Evolutionary conservation across 2,113 vertebrate species (phyloP), one percentile per base, ranked within the genome.

Genomic region (Otolemur garnettii): DNA sequence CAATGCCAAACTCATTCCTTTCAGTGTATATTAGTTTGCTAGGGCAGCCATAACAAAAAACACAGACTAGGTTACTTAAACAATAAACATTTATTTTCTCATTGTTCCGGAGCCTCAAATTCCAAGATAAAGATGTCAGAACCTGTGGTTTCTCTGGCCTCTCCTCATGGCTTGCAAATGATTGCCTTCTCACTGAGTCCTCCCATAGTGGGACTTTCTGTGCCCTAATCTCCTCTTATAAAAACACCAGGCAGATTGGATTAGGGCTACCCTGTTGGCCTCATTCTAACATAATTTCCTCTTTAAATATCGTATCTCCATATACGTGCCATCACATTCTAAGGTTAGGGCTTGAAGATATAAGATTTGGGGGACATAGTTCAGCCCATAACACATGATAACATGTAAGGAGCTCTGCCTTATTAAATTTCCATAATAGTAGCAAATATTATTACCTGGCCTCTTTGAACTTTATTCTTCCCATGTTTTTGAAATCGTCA

Each of bases 401-500:
- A 91, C 62, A 33, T 50, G 12, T 86, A 79, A 77, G 42, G 24
- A 24, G 93, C 12, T 79, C 38, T 72, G 33, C 10, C 21, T 50
- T 53, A 55, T 9, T 80, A 38, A 83, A 4, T 30, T 13, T 78
- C n/a, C 28, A 33, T 71, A 85, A 42, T 50, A 75, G 59, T 53
- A 80, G 5, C 33, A 50, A 53, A 12, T 69, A 7, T 60, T 87
- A 75, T n/a, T 59, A 79, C 21, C 71, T 87, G 38, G 4, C 7
- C 10, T 92, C 79, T 75, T 22, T 87, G 62, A 74, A 18, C 15
- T 89, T 87, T 24, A 64, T 93, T 93, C 50, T 64, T 96, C 45
- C 72, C 19, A 59, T 35, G 55, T 53, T 28, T 45, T 26, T 80
- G 60, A 94, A 92, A 28, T 53, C 81, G 55, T 12, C 17, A 59